Base-by-base conservation (phyloP, 1,140 invertebrate genomes). In the Eueides isabella region DNA sequence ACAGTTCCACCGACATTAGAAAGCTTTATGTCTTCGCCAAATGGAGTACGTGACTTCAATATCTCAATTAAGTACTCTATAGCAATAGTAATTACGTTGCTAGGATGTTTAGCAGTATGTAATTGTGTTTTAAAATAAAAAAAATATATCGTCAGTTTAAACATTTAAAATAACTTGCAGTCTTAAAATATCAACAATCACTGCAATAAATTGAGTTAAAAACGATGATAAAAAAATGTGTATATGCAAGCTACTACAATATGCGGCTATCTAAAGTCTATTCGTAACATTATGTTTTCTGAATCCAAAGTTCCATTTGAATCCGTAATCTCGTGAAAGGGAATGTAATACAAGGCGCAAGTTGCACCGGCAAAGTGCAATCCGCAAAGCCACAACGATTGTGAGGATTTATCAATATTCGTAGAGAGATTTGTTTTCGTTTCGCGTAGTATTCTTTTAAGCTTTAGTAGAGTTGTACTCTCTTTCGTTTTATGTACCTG, bases 321-420 rank as follows among this genome's bases (percentile, higher is more conserved):
- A 71, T 78, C 38, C 55, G 74, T 84, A 85, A 85, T 85, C 80
- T 79, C 74, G 67, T 79, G 76, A 88, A 84, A 85, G 84, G 75
- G 80, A 85, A 85, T 86, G 81, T 84, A 86, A 82, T 81, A 84
- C 78, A 82, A 85, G 81, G 81, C 79, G 75, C 82, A 86, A 83
- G 76, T 83, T 85, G 84, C 80, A 86, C 82, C 71, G 77, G 77
- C 78, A 79, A 74, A 85, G 80, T 82, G 80, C 81, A 85, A 82
- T 84, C 81, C 79, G 79, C 82, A 89, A 90, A 90, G 85, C 84
- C 80, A 67, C 77, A 86, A 81, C 85, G 84, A 91, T 89, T 86
- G 86, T 91, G 71, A 83, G 87, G 87, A 88, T 88, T 89, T 89
- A 86, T 80, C 86, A 86, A 87, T 85, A 88, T 83, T 81, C 80